phyloP scores from a whole-genome alignment of 2,113 vertebrate genomes.

The Python bivittatus region DNA sequence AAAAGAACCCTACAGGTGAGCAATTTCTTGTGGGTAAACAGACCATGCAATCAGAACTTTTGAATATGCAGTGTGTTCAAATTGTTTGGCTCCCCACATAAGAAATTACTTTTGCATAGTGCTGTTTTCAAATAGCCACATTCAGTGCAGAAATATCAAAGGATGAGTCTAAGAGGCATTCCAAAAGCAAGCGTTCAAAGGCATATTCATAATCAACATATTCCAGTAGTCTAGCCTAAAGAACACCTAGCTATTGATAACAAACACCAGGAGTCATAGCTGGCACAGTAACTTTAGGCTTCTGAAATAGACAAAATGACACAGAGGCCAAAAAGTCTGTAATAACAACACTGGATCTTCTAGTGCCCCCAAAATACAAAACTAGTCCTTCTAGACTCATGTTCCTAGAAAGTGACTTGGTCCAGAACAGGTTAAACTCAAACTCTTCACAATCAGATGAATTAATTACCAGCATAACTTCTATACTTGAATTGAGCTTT shows the following conservation, averaged over 20 bases:
- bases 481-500: neutral
- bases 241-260: neutral
- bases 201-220: neutral
- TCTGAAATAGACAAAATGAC: neutral
- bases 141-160: neutral
- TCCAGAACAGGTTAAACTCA: neutral
- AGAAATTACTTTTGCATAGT: neutral
- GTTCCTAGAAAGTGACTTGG: neutral
- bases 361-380: neutral
- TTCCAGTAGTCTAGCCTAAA: neutral
- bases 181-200: neutral
- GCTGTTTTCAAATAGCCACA: neutral
- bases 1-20: neutral
- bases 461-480: neutral
- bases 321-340: neutral
- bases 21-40: neutral
- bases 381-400: neutral
- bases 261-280: neutral
- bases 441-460: neutral
- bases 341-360: neutral
- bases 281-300: neutral
- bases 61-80: neutral
- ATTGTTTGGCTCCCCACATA: neutral
- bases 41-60: neutral
- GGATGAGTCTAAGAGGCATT: neutral